Percentiles rank a stretch among this genome's conserved stretches.
Conservation (phyloP, 2,888 invertebrate genomes). For the Taenaris catops region DNA sequence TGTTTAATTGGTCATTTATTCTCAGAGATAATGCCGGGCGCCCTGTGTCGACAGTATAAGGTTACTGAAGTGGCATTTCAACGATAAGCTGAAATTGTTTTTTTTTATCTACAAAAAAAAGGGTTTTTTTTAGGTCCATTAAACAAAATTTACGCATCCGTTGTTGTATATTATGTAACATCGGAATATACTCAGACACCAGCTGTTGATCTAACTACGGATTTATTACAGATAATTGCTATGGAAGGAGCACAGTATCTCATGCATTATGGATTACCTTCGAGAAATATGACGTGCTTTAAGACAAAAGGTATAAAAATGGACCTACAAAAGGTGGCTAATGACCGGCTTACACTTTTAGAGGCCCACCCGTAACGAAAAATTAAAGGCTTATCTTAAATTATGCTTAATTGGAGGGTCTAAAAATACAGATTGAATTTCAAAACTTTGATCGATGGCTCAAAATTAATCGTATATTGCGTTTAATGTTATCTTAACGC, state of each 20-base stretch:
- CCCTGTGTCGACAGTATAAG: slow-evolving; percentile 46
- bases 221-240: slow-evolving; percentile 77
- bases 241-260: slow-evolving; percentile 55
- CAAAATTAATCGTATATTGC: slow-evolving; percentile 41
- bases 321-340: slow-evolving; percentile 56
- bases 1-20: slow-evolving; percentile 79
- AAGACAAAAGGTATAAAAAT: slow-evolving; percentile 66
- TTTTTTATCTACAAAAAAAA: slow-evolving; percentile 15
- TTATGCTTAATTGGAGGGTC: slow-evolving; percentile 75
- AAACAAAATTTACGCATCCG: slow-evolving; percentile 20
- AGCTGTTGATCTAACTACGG: slow-evolving; percentile 63
- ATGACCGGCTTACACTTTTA: slow-evolving; percentile 67
- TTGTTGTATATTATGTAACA: slow-evolving; percentile 21
- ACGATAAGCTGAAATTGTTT: slow-evolving; percentile 40
- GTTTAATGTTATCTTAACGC: slow-evolving; percentile 44
- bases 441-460: slow-evolving; percentile 68
- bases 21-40: slow-evolving; percentile 59
- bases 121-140: slow-evolving; percentile 7
- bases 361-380: slow-evolving; percentile 71
- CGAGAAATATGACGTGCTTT: slow-evolving; percentile 60
- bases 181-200: slow-evolving; percentile 43
- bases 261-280: slow-evolving; percentile 71
- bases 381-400: slow-evolving; percentile 76
- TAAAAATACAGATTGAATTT: slow-evolving; percentile 71
- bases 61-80: slow-evolving; percentile 49